Percentiles rank a stretch among this genome's conserved stretches.
Evolutionary conservation across 2,113 vertebrate genomes (phyloP).

Genomic region (Eulacestoma nigropectus): DNA sequence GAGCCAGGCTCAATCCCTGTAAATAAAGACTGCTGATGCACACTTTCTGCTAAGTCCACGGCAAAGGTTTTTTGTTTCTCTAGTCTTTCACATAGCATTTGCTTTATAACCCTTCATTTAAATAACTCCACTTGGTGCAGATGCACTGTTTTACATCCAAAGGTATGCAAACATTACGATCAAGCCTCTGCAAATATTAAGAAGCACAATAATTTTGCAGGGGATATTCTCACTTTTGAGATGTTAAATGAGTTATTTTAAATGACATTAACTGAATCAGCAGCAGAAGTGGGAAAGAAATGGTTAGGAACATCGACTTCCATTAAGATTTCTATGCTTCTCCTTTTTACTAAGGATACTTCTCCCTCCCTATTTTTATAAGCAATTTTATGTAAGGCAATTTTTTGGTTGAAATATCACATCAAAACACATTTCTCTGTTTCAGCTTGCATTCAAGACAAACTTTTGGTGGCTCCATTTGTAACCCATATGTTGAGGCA

Average conservation of each 20-base stretch:
- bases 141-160: not conserved
- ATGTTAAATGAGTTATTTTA: not conserved
- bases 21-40: conserved; percentile 7
- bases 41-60: not conserved
- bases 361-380: not conserved
- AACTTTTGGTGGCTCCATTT: conserved; percentile 59
- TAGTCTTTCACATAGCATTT: not conserved
- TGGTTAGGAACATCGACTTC: not conserved
- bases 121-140: not conserved
- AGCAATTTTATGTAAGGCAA: not conserved
- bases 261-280: not conserved
- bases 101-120: not conserved
- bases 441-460: conserved; percentile 57
- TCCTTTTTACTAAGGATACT: not conserved
- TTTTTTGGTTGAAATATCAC: conserved; percentile 55
- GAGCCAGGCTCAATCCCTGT: not conserved
- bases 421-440: conserved; percentile 43
- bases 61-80: conserved; percentile 15
- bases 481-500: conserved; percentile 61
- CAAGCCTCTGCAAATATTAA: not conserved
- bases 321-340: not conserved
- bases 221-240: not conserved
- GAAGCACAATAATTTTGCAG: not conserved
- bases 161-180: not conserved
- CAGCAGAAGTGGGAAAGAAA: not conserved